Evolutionary conservation across 1,140 invertebrate genomes (phyloP).

Genomic region (Ceratina australensis): DNA sequence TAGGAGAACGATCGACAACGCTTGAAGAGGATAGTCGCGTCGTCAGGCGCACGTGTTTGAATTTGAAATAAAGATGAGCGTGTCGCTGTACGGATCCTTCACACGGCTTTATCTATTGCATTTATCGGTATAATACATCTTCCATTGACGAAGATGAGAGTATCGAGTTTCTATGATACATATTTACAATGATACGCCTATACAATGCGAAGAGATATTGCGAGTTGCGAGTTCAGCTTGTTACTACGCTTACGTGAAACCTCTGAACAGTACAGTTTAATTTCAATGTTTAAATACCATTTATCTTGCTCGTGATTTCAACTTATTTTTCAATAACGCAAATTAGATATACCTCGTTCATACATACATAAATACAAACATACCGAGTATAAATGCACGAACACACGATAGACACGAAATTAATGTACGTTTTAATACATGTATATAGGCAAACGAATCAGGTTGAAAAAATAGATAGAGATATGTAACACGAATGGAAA

Average conservation of each 20-base stretch:
- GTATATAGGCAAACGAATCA: neutral
- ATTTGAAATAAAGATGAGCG: neutral
- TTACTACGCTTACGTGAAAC: neutral
- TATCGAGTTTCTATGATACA: constrained; percentile 28
- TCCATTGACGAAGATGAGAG: constrained; percentile 17
- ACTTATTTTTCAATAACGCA: neutral
- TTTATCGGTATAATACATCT: neutral
- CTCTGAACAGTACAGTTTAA: neutral
- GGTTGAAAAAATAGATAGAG: too few species aligned
- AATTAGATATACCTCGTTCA: neutral
- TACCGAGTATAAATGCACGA: constrained; percentile 9
- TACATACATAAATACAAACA: constrained; percentile 47
- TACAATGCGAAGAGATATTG: constrained; percentile 14
- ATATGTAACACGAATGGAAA: too few species aligned
- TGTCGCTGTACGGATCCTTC: neutral
- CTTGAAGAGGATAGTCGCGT: too few species aligned
- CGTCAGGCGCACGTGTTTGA: too few species aligned
- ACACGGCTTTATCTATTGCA: constrained; percentile 27
- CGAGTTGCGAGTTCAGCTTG: neutral
- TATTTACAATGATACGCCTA: constrained; percentile 40
- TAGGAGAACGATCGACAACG: too few species aligned
- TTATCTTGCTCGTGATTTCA: neutral
- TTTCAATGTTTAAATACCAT: neutral
- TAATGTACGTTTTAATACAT: neutral
- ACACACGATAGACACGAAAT: neutral